Percentiles rank a stretch among this genome's conserved stretches.
These are phyloP conservation scores for Pseudococcus viburni DNA, from an alignment of 2,888 invertebrate genomes.

Conservation along the genomic window DNA sequence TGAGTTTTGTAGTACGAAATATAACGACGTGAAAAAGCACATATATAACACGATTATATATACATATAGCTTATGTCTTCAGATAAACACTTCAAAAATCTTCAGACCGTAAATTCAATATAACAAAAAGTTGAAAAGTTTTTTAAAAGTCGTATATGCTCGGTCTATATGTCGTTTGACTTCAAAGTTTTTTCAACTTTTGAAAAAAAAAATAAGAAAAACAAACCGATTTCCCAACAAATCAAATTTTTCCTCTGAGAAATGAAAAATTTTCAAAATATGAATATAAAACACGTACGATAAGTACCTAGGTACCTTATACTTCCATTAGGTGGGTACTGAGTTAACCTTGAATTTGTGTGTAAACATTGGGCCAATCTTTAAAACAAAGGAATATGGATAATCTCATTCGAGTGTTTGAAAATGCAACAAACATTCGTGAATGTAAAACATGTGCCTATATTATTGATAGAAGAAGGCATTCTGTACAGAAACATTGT, in stretches of 20 bases:
- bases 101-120: conserved; percentile 35
- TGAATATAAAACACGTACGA: neutral
- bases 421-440: too few species aligned
- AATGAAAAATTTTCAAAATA: neutral
- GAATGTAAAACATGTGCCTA: too few species aligned
- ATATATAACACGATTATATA: conserved; percentile 1
- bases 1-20: neutral
- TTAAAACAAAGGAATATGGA: too few species aligned
- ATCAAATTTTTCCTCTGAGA: neutral
- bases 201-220: neutral
- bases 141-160: conserved; percentile 14
- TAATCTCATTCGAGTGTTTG: too few species aligned
- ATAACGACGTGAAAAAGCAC: conserved; percentile 31
- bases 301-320: too few species aligned
- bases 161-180: conserved; percentile 7
- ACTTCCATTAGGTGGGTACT: too few species aligned
- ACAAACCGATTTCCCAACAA: conserved; percentile 1
- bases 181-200: conserved; percentile 14
- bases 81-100: conserved; percentile 27
- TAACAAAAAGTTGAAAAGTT: conserved; percentile 27
- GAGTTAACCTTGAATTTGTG: too few species aligned
- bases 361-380: too few species aligned
- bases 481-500: too few species aligned
- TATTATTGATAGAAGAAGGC: too few species aligned
- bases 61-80: conserved; percentile 34